Conservation (phyloP, 1,140 invertebrate species). For the Scaptomyza pallida region DNA sequence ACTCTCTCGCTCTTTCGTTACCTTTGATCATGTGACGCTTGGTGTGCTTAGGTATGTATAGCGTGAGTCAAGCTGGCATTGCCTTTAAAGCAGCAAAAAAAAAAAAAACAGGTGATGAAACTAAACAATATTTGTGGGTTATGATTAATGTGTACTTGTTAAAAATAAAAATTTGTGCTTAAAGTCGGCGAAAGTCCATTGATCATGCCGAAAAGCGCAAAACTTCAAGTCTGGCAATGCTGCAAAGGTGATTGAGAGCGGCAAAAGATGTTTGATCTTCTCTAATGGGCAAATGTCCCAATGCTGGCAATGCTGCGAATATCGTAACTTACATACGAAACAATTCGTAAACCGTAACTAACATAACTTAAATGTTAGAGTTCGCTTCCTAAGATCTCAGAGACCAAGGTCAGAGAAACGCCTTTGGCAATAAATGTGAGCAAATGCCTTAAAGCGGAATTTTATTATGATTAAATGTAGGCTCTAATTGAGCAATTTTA, state of each 20-base stretch:
- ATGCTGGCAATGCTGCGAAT: neutral
- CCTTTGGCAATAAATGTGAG: constrained; percentile 5
- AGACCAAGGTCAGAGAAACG: neutral
- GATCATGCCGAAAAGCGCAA: neutral
- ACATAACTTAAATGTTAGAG: too few relatives aligned
- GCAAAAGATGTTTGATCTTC: neutral
- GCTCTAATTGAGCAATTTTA: constrained; percentile 13
- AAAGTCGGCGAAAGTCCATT: constrained; percentile 25
- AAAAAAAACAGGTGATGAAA: constrained; percentile 26
- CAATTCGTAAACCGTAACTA: too few relatives aligned
- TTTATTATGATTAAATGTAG: constrained; percentile 4
- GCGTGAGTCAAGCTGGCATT: constrained; percentile 33
- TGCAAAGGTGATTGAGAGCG: neutral
- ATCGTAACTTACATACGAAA: too few relatives aligned
- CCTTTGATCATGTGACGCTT: constrained; percentile 38
- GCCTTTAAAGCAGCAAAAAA: constrained; percentile 8
- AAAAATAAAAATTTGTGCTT: constrained; percentile 3
- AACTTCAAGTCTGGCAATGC: too few relatives aligned
- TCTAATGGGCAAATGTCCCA: neutral
- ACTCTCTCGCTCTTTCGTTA: constrained; percentile 1
- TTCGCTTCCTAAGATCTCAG: too few relatives aligned
- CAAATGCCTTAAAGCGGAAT: constrained; percentile 1
- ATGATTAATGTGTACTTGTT: constrained; percentile 20
- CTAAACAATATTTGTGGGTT: constrained; percentile 7
- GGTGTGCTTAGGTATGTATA: constrained; percentile 3